Evolutionary conservation across 2,113 vertebrate genomes (phyloP).

Genomic region (Ptilorrhoa leucosticta): DNA sequence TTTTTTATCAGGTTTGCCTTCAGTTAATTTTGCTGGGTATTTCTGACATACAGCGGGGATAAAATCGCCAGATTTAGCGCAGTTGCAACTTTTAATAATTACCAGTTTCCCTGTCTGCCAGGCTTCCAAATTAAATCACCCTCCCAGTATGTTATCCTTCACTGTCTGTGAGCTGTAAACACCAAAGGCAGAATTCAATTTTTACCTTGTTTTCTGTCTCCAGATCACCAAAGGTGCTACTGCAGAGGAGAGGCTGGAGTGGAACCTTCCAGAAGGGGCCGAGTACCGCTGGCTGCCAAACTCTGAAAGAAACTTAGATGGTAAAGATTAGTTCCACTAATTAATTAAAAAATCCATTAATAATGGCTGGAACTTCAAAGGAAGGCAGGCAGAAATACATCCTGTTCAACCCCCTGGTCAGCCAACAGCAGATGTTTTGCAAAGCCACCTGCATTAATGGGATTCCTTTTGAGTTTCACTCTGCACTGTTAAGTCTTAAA

Average conservation of each 20-base stretch:
- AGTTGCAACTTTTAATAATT: not conserved
- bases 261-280: slow-evolving; percentile 78
- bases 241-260: slow-evolving; percentile 81
- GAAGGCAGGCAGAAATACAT: not conserved
- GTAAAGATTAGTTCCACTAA: slow-evolving; percentile 61
- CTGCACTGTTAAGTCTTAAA: not conserved
- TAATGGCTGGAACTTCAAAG: not conserved
- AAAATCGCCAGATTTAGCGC: not conserved
- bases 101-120: not conserved
- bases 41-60: not conserved
- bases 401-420: not conserved
- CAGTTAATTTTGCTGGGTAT: not conserved
- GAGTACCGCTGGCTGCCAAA: slow-evolving; percentile 90
- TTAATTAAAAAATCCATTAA: not conserved
- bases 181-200: not conserved
- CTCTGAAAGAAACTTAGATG: slow-evolving; percentile 81
- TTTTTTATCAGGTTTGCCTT: slow-evolving; percentile 91
- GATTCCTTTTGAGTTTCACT: not conserved
- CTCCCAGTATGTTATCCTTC: not conserved
- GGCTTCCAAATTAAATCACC: not conserved
- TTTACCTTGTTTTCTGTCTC: not conserved
- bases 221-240: slow-evolving; percentile 91
- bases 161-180: not conserved
- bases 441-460: not conserved
- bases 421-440: not conserved